Evolutionary conservation across 2,888 invertebrate species (phyloP).

Genomic region (Lamellibrachia columna): DNA sequence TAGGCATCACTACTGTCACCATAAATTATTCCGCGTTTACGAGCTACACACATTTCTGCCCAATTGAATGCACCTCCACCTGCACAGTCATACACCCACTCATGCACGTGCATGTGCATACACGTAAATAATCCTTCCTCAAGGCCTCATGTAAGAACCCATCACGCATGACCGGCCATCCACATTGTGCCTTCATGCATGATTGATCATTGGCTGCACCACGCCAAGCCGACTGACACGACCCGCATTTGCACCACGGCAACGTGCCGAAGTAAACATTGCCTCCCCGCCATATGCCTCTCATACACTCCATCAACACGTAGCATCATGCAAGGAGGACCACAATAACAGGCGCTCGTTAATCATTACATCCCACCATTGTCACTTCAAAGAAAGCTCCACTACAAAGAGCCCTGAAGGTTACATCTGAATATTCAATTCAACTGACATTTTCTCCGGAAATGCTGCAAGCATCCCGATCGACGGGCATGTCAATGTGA

Average conservation of each 20-base stretch:
- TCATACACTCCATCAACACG: neutral
- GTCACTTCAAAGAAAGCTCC: neutral
- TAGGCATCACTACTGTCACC: neutral
- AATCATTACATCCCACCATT: neutral
- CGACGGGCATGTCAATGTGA: neutral
- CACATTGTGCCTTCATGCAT: neutral
- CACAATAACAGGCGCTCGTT: neutral
- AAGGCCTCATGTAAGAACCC: neutral
- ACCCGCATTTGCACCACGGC: neutral
- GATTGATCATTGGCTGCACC: neutral
- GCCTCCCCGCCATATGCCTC: neutral
- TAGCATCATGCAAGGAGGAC: neutral
- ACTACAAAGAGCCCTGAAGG: neutral
- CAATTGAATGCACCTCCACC: neutral
- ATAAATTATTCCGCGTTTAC: neutral
- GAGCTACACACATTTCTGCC: neutral
- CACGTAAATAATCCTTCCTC: constrained; percentile 6
- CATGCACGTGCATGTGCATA: neutral
- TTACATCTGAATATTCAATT: neutral
- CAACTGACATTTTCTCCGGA: neutral
- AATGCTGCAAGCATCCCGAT: neutral
- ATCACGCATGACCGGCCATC: neutral
- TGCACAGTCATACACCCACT: neutral
- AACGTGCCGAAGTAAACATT: neutral
- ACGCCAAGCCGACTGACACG: neutral